Evolutionary conservation across 2,888 invertebrate species (phyloP).

Genomic region (Zonitis immaculata): DNA sequence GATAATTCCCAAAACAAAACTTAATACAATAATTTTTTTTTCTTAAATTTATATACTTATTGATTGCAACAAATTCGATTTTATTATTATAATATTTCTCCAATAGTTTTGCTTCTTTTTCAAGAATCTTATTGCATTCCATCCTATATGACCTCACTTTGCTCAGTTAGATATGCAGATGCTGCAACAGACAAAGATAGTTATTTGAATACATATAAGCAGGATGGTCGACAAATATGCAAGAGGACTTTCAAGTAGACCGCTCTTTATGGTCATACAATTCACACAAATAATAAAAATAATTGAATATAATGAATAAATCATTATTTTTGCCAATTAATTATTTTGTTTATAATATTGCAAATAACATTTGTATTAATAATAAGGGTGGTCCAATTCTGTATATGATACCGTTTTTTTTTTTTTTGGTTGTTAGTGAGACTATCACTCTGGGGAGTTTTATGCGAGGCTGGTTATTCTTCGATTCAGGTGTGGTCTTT

Average conservation of each 20-base stretch:
- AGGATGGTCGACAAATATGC: conserved; percentile 24
- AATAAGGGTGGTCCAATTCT: conserved; percentile 11
- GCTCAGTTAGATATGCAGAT: neutral
- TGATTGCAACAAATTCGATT: neutral
- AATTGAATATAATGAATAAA: too few species aligned
- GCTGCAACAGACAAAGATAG: conserved; percentile 20
- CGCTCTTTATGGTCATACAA: too few species aligned
- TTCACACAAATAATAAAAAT: too few species aligned
- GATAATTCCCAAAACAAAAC: too few species aligned
- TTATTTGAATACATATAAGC: conserved; percentile 9
- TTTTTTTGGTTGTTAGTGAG: neutral
- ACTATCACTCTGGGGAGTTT: conserved; percentile 3
- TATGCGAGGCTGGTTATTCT: conserved; percentile 10
- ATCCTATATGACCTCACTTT: neutral
- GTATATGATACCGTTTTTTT: neutral
- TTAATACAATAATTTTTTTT: too few species aligned
- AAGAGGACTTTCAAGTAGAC: too few species aligned
- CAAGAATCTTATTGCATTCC: neutral
- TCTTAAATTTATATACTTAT: too few species aligned
- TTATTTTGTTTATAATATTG: neutral
- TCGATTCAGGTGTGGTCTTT: conserved; percentile 14
- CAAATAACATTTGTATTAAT: neutral
- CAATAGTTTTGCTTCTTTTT: too few species aligned
- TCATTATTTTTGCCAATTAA: neutral
- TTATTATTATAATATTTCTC: too few species aligned